Base-by-base conservation (phyloP, 2,888 invertebrate genomes). In the Nomada fucata region DNA sequence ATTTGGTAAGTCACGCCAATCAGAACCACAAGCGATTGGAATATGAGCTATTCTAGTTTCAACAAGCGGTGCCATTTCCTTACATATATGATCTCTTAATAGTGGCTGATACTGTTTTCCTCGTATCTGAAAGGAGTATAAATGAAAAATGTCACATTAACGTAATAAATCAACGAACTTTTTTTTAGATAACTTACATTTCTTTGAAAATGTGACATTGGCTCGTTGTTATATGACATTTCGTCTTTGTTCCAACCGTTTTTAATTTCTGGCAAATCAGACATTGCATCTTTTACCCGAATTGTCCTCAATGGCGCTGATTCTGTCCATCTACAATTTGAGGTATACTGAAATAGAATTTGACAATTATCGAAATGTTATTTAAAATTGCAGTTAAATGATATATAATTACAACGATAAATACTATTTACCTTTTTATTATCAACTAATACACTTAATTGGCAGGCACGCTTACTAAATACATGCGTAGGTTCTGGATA, bases 1-100 rank as follows among this genome's bases (percentile, higher is more conserved):
- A 91, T 98, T 98, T 0, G 98, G 98, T 36, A 98, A 94, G 93
- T 97, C 97, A 60, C 98, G 94, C 98, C 98, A 98, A 92, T 98
- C 98, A 0, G 97, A 96, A 1, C 97, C 97, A 0, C 96, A 95
- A 2, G 95, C 94, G 0, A 95, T 95, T 0, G 98, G 98, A 76
- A 98, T 96, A 82, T 97, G 95, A 29, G 95, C 94, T 91, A 98
- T 97, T 74, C 98, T 95, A 0, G 97, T 97, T 92, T 96, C 96
- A 1, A 97, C 96, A 50, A 98, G 93, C 0, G 97, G 95, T 52
- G 96, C 96, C 97, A 98, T 97, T 89, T 97, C 97, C 92, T 97
- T 98, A 91, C 97, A 97, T 80, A 97, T 95, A 90, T 98, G 98
- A 92, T 98, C 97, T 11, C 95, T 94, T 52, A 97, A 91, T 77